Conservation (phyloP, 2,797 vertebrate genomes). For the Sandelia bainsii region DNA sequence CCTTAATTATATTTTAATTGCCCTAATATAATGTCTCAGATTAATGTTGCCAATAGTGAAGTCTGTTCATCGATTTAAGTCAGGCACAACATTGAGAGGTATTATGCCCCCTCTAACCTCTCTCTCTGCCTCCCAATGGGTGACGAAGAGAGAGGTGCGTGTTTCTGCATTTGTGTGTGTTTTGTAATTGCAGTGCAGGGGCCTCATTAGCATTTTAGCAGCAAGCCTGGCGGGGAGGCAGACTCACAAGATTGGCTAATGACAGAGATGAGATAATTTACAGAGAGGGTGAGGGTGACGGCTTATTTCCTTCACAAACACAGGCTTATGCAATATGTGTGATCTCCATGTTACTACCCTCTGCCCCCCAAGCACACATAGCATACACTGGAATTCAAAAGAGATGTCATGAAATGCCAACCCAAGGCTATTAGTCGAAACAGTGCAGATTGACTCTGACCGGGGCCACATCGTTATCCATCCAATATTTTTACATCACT, state of each 20-base stretch:
- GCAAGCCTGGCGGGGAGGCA: conserved; percentile 54
- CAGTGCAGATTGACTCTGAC: conserved; percentile 20
- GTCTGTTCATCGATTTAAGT: conserved; percentile 46
- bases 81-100: conserved; percentile 12
- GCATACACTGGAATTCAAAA: conserved; percentile 29
- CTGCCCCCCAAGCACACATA: conserved; percentile 25
- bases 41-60: conserved; percentile 47
- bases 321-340: conserved; percentile 43
- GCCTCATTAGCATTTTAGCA: conserved; percentile 72
- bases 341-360: conserved; percentile 26
- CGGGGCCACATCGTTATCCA: conserved; percentile 25
- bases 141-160: conserved; percentile 51
- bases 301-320: conserved; percentile 44
- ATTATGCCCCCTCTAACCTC: conserved; percentile 28
- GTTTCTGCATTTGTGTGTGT: conserved; percentile 42
- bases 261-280: conserved; percentile 73
- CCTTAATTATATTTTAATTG: conserved; percentile 49
- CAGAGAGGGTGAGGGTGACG: conserved; percentile 53
- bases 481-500: conserved; percentile 33
- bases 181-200: conserved; percentile 62
- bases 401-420: conserved; percentile 34
- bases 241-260: conserved; percentile 72
- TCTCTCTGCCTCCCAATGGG: conserved; percentile 1
- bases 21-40: conserved; percentile 47
- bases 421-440: conserved; percentile 32